Evolutionary conservation across 2,113 vertebrate genomes (phyloP).

Genomic region (Melozone crissalis): DNA sequence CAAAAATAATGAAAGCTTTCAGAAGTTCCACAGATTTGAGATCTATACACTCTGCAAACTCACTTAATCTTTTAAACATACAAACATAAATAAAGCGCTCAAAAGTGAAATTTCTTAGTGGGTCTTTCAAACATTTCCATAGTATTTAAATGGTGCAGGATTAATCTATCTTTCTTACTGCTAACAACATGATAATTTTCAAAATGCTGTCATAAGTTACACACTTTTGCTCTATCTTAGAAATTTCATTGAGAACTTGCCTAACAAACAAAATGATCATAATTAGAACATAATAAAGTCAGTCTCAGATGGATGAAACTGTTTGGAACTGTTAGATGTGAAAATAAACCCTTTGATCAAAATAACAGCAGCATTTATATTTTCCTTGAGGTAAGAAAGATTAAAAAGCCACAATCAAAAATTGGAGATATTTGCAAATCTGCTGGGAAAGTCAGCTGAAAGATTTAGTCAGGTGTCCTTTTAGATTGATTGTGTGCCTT

Average conservation of each 20-base stretch:
- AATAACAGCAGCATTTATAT: background rate
- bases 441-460: background rate
- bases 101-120: background rate
- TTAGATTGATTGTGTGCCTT: background rate
- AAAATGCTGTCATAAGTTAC: background rate
- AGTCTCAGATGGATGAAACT: background rate
- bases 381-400: background rate
- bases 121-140: background rate
- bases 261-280: background rate
- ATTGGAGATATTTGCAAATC: background rate
- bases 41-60: background rate
- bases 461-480: background rate
- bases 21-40: background rate
- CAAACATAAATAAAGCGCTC: background rate
- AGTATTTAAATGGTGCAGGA: background rate
- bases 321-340: background rate
- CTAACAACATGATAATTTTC: background rate
- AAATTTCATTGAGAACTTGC: background rate
- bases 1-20: background rate
- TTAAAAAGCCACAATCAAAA: background rate
- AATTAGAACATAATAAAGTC: background rate
- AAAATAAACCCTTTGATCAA: background rate
- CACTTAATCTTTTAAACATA: background rate
- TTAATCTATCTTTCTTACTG: background rate
- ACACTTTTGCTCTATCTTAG: background rate